Conservation (phyloP, 2,888 invertebrate genomes). For the Gari tellinella region DNA sequence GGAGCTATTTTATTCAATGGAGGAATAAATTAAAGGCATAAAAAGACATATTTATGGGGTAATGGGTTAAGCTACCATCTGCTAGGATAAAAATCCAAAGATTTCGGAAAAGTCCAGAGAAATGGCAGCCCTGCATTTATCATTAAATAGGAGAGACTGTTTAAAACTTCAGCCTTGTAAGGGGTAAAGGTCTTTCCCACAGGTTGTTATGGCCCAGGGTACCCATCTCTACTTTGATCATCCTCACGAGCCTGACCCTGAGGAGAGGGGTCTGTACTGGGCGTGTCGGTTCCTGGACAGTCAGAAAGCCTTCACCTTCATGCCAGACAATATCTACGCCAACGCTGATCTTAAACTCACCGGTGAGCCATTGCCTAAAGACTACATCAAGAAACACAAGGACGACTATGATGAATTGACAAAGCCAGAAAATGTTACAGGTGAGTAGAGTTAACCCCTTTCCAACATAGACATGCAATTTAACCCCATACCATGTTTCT, state of each 20-base stretch:
- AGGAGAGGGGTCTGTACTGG: constrained; percentile 82
- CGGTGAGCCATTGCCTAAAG: constrained; percentile 69
- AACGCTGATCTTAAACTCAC: constrained; percentile 75
- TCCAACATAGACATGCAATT: no score
- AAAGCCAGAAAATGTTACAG: constrained; percentile 74
- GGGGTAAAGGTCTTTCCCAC: constrained; percentile 1
- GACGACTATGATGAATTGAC: constrained; percentile 69
- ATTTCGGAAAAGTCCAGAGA: no score
- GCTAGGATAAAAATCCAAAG: not conserved
- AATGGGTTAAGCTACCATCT: no score
- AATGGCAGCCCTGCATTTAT: no score
- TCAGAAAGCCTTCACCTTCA: constrained; percentile 76
- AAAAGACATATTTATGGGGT: no score
- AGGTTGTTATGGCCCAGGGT: constrained; percentile 79
- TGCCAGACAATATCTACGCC: constrained; percentile 76
- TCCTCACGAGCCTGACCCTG: constrained; percentile 79
- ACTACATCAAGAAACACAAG: constrained; percentile 64
- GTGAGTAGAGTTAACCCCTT: no score
- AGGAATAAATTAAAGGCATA: no score
- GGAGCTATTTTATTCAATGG: no score
- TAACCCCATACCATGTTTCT: no score
- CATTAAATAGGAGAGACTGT: no score
- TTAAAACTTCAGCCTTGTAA: not conserved
- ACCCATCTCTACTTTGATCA: constrained; percentile 80
- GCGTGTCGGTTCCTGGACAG: constrained; percentile 79